A percentile compares a stretch with the other conserved stretches of the same genome.
These are phyloP conservation scores for Ptilonorhynchus violaceus DNA, from an alignment of 2,113 vertebrate species.

Conservation along the genomic window DNA sequence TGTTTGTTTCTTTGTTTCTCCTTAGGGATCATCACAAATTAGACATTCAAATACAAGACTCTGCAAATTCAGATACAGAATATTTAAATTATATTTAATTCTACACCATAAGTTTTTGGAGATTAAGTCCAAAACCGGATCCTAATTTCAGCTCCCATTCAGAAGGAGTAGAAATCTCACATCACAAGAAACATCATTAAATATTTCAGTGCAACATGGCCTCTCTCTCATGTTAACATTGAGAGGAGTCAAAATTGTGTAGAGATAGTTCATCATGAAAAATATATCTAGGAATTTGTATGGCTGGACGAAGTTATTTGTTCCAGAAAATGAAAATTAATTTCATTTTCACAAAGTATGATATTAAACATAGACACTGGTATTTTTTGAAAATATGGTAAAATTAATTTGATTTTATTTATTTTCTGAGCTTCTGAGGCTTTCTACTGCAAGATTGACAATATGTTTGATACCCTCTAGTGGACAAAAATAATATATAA, in stretches of 20 bases:
- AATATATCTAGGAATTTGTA: background rate
- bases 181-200: background rate
- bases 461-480: constrained; percentile 53
- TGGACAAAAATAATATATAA: constrained; percentile 21
- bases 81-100: background rate
- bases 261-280: background rate
- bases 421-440: background rate
- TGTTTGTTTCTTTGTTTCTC: background rate
- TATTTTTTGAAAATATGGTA: background rate
- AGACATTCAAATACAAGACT: background rate
- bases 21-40: background rate
- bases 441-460: background rate
- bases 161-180: background rate
- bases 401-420: background rate
- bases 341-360: background rate
- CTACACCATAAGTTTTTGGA: background rate
- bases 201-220: background rate
- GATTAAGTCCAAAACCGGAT: background rate
- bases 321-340: background rate
- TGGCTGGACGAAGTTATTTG: background rate
- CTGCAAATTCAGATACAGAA: background rate
- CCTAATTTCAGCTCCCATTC: background rate
- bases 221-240: background rate
- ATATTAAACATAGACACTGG: background rate
- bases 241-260: background rate